phyloP scores from a whole-genome alignment of 2,888 invertebrate genomes.

The Xestobium rufovillosum region DNA sequence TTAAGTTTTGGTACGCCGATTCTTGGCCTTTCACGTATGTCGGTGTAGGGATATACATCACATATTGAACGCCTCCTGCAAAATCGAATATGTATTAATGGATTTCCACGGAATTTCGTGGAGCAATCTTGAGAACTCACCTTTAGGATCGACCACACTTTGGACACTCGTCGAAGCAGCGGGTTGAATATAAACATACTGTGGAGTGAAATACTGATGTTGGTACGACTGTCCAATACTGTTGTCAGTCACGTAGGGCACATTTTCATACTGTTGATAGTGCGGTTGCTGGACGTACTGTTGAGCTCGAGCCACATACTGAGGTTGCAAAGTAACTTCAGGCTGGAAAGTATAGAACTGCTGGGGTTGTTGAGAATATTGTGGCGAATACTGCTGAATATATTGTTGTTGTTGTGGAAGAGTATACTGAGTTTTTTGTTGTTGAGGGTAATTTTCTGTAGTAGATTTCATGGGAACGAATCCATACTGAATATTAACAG shows the following conservation, averaged over 20 bases:
- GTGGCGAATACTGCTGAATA: slow-evolving; percentile 1
- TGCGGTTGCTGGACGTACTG: slow-evolving; percentile 10
- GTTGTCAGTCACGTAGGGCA: slow-evolving; percentile 35
- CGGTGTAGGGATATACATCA: slow-evolving; percentile 33
- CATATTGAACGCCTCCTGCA: slow-evolving; percentile 32
- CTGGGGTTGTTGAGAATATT: neutral
- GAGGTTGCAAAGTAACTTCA: neutral
- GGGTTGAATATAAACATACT: slow-evolving; percentile 32
- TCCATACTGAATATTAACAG: slow-evolving; percentile 23
- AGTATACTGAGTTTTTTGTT: slow-evolving; percentile 14
- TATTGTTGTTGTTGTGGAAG: slow-evolving; percentile 3
- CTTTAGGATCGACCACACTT: slow-evolving; percentile 36
- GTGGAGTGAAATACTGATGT: slow-evolving; percentile 35
- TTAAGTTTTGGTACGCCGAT: slow-evolving; percentile 12
- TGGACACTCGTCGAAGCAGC: slow-evolving; percentile 34
- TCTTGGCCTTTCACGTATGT: slow-evolving; percentile 14
- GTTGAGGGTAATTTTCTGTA: slow-evolving; percentile 25
- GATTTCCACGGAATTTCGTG: no score
- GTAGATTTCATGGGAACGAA: slow-evolving; percentile 31
- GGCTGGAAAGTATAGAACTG: neutral
- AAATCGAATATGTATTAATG: neutral
- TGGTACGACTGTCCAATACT: slow-evolving; percentile 23
- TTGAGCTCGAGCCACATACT: slow-evolving; percentile 23
- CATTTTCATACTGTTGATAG: slow-evolving; percentile 30
- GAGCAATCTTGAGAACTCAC: no score